Evolutionary conservation across 2,888 invertebrate genomes (phyloP), one percentile per base, ranked within the genome.

Genomic region (Cordilura impudica): DNA sequence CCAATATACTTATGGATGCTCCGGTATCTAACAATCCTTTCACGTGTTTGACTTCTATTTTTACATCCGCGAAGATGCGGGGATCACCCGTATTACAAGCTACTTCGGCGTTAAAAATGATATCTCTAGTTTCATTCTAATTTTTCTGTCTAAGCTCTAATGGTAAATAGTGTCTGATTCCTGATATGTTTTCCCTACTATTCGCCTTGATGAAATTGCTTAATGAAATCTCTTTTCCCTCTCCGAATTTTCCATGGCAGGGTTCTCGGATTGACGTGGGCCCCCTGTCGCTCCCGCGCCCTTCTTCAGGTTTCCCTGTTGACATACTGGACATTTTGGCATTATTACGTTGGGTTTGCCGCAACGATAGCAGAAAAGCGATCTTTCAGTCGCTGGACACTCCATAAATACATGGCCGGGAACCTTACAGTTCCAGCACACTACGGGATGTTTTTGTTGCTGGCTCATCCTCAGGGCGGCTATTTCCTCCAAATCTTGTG

Each of bases 1-100:
- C 63, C 1, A 63, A 12, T 5, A 63, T n/a, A 35, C 53, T 66
- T 3, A 66, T 53, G 4, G 66, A 54, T 2, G 53, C 53, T 2
- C 43, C 29, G 0, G 51, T 51, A 35, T 65, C 65, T n/a, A n/a
- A n/a, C n/a, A n/a, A n/a, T n/a, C n/a, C n/a, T n/a, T n/a, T n/a
- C n/a, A n/a, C n/a, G n/a, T n/a, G n/a, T n/a, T 43, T 43, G 23
- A 19, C 18, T 2, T 66, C 16, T 16, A 53, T 54, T 0, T 16
- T 2, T 2, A 65, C 53, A 1, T 65, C 16, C 1, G 10, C 12
- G 16, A 43, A 65, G 5, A 53, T 18, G 21, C 65, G 21, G 5
- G 35, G 16, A 39, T 65, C 65, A 1, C 1, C 1, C 2, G 10
- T 4, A 0, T 14, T 29, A 1, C 7, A 29, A 29, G 8, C 5